Percentiles rank a stretch among this genome's conserved stretches.
Conservation (phyloP, 1,140 invertebrate species). For the Rhagoletis zephyria region DNA sequence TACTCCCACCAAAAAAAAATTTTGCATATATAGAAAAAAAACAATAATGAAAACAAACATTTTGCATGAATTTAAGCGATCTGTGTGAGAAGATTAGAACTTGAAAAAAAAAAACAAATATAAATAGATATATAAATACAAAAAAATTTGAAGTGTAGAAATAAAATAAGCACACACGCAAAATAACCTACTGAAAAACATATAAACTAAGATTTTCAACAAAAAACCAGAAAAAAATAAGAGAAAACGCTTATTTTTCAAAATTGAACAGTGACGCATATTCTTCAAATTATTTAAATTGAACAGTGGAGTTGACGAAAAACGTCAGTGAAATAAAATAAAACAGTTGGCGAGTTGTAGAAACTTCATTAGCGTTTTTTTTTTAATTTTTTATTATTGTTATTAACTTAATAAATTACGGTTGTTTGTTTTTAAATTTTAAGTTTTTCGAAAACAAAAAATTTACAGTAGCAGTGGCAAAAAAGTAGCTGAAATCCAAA, state of each 20-base stretch:
- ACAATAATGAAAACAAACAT: slow-evolving; percentile 28
- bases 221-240: neutral
- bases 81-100: neutral
- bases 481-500: slow-evolving; percentile 30
- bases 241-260: slow-evolving; percentile 18
- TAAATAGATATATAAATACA: neutral
- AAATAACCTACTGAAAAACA: neutral
- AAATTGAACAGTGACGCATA: slow-evolving; percentile 1
- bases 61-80: neutral
- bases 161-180: slow-evolving; percentile 33
- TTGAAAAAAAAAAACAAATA: neutral
- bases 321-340: neutral
- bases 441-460: slow-evolving; percentile 32
- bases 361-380: neutral
- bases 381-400: neutral
- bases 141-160: slow-evolving; percentile 6
- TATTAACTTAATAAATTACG: neutral
- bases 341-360: slow-evolving; percentile 39
- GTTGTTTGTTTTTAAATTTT: neutral
- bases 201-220: neutral
- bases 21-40: slow-evolving; percentile 51
- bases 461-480: slow-evolving; percentile 42
- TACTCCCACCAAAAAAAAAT: slow-evolving; percentile 57
- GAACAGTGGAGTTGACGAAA: neutral
- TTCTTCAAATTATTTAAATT: neutral